Conservation (phyloP, 2,113 vertebrate species). For the Passerina amoena region DNA sequence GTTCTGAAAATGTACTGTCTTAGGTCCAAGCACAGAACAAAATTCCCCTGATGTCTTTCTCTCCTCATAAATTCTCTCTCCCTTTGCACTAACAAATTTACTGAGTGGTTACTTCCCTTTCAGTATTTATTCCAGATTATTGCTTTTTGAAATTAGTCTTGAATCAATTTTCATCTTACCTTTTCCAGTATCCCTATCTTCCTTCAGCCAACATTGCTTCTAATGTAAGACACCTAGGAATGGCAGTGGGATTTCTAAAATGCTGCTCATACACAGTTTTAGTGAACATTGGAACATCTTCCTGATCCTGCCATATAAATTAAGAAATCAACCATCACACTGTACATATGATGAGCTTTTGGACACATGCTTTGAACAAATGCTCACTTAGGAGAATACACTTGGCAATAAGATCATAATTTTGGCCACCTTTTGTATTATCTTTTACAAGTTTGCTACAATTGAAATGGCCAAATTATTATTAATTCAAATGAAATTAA, state of each 20-base stretch:
- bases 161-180: not conserved
- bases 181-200: not conserved
- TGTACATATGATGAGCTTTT: not conserved
- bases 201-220: not conserved
- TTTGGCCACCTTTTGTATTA: not conserved
- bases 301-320: not conserved
- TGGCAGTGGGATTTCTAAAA: not conserved
- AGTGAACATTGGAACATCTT: not conserved
- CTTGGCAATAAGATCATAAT: not conserved
- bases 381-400: not conserved
- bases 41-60: not conserved
- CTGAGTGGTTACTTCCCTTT: not conserved
- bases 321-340: not conserved
- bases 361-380: not conserved
- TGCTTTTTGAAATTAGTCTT: not conserved
- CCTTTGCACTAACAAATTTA: not conserved
- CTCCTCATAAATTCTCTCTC: not conserved
- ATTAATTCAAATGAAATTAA: not conserved
- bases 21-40: not conserved
- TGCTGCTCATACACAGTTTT: not conserved
- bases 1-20: not conserved
- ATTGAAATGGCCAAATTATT: not conserved
- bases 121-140: not conserved
- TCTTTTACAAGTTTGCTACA: not conserved
- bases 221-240: not conserved